Evolutionary conservation across 53 echinoderm and acorn worm species (phyloP).

Genomic region (Luidia sarsii): DNA sequence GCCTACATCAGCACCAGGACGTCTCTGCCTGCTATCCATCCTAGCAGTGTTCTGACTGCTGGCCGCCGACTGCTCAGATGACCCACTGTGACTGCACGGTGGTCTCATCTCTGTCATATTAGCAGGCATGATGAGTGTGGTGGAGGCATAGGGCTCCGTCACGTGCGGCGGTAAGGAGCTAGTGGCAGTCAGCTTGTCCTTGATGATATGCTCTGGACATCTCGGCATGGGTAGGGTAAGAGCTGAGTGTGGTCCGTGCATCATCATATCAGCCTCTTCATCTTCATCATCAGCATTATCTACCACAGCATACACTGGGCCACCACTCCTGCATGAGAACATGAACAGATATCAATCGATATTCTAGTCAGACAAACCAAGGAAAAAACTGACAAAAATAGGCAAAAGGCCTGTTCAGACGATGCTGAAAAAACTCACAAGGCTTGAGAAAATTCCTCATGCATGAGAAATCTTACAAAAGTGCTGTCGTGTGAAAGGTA

Average conservation of each 20-base stretch:
- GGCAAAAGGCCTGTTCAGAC: no score
- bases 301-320: slow-evolving; percentile 93
- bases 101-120: slow-evolving; percentile 5
- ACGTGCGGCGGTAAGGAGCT: slow-evolving; percentile 62
- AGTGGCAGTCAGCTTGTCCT: slow-evolving; percentile 32
- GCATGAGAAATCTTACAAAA: no score
- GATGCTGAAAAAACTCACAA: no score
- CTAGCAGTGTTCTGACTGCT: slow-evolving; percentile 18
- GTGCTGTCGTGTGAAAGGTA: no score
- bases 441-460: no score
- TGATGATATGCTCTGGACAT: slow-evolving; percentile 38
- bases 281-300: slow-evolving; percentile 81
- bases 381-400: no score
- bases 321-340: slow-evolving; percentile 15
- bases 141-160: slow-evolving; percentile 92
- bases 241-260: slow-evolving; percentile 53
- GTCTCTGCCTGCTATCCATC: slow-evolving; percentile 22
- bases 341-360: not conserved
- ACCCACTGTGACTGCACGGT: slow-evolving; percentile 47
- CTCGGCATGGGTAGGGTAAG: slow-evolving; percentile 47
- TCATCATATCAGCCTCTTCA: slow-evolving; percentile 5
- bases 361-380: no score
- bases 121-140: slow-evolving; percentile 74
- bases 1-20: slow-evolving; percentile 19
- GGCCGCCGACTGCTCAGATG: slow-evolving; percentile 43